Evolutionary conservation across 2,797 vertebrate genomes (phyloP), one percentile per base, ranked within the genome.

Genomic region (Martes flavigula): DNA sequence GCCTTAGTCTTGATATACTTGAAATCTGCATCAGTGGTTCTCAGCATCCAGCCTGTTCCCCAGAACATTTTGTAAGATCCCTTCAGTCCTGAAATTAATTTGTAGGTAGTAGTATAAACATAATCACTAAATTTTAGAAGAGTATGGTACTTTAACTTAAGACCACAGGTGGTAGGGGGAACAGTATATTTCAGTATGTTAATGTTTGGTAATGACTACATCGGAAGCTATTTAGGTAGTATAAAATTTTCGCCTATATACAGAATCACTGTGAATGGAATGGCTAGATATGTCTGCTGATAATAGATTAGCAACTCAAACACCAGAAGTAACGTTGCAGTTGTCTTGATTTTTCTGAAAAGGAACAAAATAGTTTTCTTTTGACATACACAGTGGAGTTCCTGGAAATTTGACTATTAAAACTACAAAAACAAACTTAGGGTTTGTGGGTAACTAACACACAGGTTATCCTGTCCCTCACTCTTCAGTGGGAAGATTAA

Each of bases 361-460:
- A 73, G 58, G 23, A 86, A 66, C 32, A 46, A 62, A 86, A 40
- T 72, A 68, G 35, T 73, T 58, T 94, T 73, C 14, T 54, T 70
- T 84, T 62, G 10, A 92, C 81, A 81, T 90, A 75, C 21, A 83
- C 30, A 89, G 15, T 54, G 8, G 20, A 48, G 81, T 82, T 94
- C 43, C 15, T 91, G n/a, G 62, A 88, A 96, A 89, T 46, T 35
- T 92, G 25, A 90, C 32, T 92, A 73, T 70, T 82, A 84, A 86
- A 73, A 18, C 62, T 90, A 7, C 51, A 40, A 78, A 96, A 87
- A 87, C 75, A 43, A 56, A 93, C 21, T 68, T 81, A 85, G 62
- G 56, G 60, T 94, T 82, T 70, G 27, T 91, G 15, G 17, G 38
- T 54, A 92, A 88, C 85, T 92, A 56, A 3, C 5, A 94, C 27